Conservation (phyloP, 2,888 invertebrate species). For the Balanococcus diminutus region DNA sequence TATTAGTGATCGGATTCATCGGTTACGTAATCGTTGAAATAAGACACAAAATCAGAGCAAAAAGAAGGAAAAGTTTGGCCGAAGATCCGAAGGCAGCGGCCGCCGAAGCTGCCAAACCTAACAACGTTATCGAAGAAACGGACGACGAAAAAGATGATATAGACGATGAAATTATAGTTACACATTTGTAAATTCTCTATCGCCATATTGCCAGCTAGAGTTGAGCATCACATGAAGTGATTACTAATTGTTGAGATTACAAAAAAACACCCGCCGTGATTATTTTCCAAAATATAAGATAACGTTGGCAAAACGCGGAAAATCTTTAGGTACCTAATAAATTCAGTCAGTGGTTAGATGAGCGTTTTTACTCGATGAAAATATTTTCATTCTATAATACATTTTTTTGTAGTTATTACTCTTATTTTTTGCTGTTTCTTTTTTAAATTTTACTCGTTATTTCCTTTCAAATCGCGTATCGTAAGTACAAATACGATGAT, state of each 20-base stretch:
- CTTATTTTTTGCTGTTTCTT: background rate
- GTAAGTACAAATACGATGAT: background rate
- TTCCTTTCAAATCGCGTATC: background rate
- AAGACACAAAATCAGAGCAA: constrained; percentile 80
- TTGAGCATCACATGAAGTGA: constrained; percentile 36
- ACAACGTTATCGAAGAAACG: constrained; percentile 71
- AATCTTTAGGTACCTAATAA: constrained; percentile 3
- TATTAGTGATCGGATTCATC: constrained; percentile 73
- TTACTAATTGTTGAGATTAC: background rate
- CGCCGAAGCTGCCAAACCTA: constrained; percentile 65
- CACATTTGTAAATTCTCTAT: constrained; percentile 70
- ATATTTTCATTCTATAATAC: background rate
- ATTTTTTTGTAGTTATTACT: constrained; percentile 12
- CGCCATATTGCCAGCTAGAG: constrained; percentile 6
- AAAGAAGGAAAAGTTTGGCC: constrained; percentile 75
- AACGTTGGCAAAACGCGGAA: background rate
- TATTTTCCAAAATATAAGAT: background rate
- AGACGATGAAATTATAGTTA: constrained; percentile 81
- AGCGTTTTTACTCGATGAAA: background rate
- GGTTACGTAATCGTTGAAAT: constrained; percentile 84
- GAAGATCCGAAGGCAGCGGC: constrained; percentile 69
- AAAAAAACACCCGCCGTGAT: background rate
- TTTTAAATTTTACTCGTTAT: background rate
- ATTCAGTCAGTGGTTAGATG: constrained; percentile 12
- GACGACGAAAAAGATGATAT: constrained; percentile 87